These are phyloP conservation scores for Anastatus disparis DNA, from an alignment of 1,140 invertebrate genomes.

Conservation along the genomic window DNA sequence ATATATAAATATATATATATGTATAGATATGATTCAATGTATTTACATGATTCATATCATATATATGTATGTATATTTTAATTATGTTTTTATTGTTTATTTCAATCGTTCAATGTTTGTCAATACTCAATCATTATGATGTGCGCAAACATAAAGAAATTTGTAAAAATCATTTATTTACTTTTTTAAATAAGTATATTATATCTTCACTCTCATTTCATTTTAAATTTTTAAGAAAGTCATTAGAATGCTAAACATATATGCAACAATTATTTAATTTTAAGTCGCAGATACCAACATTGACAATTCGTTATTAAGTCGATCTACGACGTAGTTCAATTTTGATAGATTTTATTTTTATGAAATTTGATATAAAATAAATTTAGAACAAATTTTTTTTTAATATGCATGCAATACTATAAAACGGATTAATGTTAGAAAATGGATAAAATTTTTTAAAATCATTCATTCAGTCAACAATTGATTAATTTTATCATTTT, in stretches of 20 bases:
- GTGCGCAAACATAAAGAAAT: neutral
- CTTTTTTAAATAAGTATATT: too few relatives aligned
- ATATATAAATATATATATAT: conserved; percentile 42
- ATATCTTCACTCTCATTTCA: neutral
- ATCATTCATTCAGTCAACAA: too few relatives aligned
- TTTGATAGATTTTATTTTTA: neutral
- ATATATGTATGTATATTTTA: neutral
- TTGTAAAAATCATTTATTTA: conserved; percentile 15
- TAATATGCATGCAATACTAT: too few relatives aligned
- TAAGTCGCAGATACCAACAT: neutral
- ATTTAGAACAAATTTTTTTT: too few relatives aligned
- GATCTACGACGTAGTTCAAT: neutral
- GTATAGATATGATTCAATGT: conserved; percentile 44
- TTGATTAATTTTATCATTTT: too few relatives aligned
- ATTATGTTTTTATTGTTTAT: neutral
- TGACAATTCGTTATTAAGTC: neutral
- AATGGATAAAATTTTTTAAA: too few relatives aligned
- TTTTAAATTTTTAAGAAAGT: neutral
- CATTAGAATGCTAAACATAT: neutral
- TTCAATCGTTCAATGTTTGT: neutral
- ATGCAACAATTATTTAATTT: neutral
- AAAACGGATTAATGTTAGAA: too few relatives aligned
- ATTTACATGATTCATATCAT: neutral
- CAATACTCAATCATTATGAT: neutral
- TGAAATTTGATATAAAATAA: too few relatives aligned